A percentile compares a stretch with the other conserved stretches of the same genome.
phyloP scores from a whole-genome alignment of 1,140 invertebrate genomes.

The Bilobella aurantiaca region DNA sequence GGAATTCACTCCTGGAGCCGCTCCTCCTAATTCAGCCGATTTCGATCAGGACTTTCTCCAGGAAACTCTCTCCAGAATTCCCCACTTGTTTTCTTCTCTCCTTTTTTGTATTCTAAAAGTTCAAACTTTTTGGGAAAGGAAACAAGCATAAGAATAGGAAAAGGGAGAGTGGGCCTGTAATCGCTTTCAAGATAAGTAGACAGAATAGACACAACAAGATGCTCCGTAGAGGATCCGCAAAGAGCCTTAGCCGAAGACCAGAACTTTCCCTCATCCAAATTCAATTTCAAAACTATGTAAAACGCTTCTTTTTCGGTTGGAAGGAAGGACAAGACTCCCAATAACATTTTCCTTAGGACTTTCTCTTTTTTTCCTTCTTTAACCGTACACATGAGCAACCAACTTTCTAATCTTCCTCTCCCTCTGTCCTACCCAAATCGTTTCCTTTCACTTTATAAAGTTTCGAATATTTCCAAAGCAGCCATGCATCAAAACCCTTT shows the following conservation, averaged over 20 bases:
- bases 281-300: constrained; percentile 29
- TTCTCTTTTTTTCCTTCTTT: not conserved
- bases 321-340: not conserved
- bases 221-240: not conserved
- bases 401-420: constrained; percentile 1
- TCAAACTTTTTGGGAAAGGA: no score
- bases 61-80: no score
- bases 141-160: no score
- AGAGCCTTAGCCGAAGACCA: not conserved
- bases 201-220: constrained; percentile 1
- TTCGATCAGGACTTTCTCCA: no score
- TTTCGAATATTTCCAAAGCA: constrained; percentile 1
- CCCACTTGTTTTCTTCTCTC: no score
- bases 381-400: not conserved
- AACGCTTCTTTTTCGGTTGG: constrained; percentile 11
- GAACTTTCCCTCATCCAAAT: constrained; percentile 23
- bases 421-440: not conserved
- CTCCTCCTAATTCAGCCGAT: not conserved
- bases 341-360: constrained; percentile 2
- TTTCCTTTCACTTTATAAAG: constrained; percentile 4
- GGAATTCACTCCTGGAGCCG: no score
- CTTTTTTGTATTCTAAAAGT: no score
- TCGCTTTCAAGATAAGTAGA: constrained; percentile 2
- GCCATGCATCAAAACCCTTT: constrained; percentile 5
- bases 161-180: no score